Evolutionary conservation across 2,888 invertebrate genomes (phyloP), one percentile per base, ranked within the genome.

Genomic region (Hydriomena furcata): DNA sequence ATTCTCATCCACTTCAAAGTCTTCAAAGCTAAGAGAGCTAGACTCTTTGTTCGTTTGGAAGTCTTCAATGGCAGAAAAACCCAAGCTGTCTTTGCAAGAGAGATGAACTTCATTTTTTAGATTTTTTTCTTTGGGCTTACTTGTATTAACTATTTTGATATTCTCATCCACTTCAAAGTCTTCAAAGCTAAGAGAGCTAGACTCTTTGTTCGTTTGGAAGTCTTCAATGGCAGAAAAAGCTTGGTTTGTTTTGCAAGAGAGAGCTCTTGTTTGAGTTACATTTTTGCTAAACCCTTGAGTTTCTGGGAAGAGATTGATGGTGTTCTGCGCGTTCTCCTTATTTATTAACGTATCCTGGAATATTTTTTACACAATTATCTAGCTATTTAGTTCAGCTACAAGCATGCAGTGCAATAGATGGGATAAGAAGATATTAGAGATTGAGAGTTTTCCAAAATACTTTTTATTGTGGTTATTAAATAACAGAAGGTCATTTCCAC

Each of bases 261-360:
- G 27, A 13, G 27, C 13, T n/a, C 4, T 34, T 8, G 13, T 28
- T 37, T 17, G 10, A n/a, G 17, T 34, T 49, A 52, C 50, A 47
- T 41, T 53, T 45, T 58, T 61, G 40, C 31, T 17, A 23, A 44
- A 5, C 4, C 52, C 51, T 50, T 64, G 60, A 46, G 51, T 31
- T 30, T 46, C 48, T 12, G 36, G 28, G 17, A 54, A 48, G 5
- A 60, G 23, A 46, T 69, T 70, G 23, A 46, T 46, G 17, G 54
- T 20, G 48, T 70, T 70, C 48, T 52, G 63, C 0, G 54, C 62
- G 44, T 76, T 76, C 59, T 78, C 73, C 35, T 74, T 77, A 44
- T 71, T 60, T 44, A 46, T 21, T 37, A 55, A 44, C 17, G 37
- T 48, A 37, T 58, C 50, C 74, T 74, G 67, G 17, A 17, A 17